These are phyloP conservation scores for Automeris io DNA, from an alignment of 2,888 invertebrate species.

Conservation along the genomic window DNA sequence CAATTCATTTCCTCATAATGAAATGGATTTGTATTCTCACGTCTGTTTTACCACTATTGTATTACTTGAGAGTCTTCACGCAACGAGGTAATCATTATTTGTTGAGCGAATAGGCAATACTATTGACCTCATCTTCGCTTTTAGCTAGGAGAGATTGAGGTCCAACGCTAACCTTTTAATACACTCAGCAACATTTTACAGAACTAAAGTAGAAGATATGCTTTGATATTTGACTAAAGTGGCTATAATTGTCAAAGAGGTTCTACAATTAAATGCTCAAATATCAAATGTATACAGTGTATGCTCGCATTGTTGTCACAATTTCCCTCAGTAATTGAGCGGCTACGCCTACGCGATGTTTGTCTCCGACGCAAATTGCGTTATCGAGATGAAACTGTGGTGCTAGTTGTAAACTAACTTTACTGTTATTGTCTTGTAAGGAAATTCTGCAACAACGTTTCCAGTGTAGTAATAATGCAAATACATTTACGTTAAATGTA, in stretches of 20 bases:
- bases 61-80: too few relatives aligned
- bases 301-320: conserved; percentile 10
- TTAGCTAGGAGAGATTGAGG: too few relatives aligned
- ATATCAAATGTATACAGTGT: conserved; percentile 11
- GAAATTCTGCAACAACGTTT: conserved; percentile 16
- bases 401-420: conserved; percentile 32
- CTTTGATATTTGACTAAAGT: too few relatives aligned
- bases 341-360: conserved; percentile 26
- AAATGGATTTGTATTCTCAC: too few relatives aligned
- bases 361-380: conserved; percentile 33
- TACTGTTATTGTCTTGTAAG: conserved; percentile 27
- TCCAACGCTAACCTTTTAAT: too few relatives aligned
- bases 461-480: conserved; percentile 1
- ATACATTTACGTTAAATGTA: background rate
- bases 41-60: too few relatives aligned
- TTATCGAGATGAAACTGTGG: conserved; percentile 36
- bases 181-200: too few relatives aligned
- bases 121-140: too few relatives aligned
- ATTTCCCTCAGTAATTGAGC: conserved; percentile 28
- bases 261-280: conserved; percentile 3
- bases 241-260: background rate
- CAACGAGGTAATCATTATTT: too few relatives aligned
- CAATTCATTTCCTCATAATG: too few relatives aligned
- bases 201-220: too few relatives aligned
- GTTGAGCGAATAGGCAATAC: too few relatives aligned